These are phyloP conservation scores for Conistra vaccinii DNA, from an alignment of 2,888 invertebrate species.

Conservation along the genomic window DNA sequence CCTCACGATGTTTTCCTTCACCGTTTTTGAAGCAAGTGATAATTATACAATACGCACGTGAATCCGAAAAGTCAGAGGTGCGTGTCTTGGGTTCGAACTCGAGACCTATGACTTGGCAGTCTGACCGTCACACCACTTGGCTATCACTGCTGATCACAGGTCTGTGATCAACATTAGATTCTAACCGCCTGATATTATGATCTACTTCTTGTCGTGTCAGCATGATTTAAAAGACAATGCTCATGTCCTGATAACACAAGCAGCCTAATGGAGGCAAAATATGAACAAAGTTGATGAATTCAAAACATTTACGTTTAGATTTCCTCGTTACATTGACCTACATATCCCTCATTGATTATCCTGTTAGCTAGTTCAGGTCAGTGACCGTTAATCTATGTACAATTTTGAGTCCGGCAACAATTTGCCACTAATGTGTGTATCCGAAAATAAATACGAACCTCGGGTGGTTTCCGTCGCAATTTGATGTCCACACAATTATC, in stretches of 20 bases:
- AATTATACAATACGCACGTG: too few relatives aligned
- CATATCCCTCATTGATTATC: constrained; percentile 30
- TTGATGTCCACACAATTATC: constrained; percentile 26
- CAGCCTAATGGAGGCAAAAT: not conserved
- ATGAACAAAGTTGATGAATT: constrained; percentile 9
- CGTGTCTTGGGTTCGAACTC: too few relatives aligned
- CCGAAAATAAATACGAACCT: constrained; percentile 42
- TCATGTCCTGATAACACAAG: too few relatives aligned
- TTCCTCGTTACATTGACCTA: constrained; percentile 25
- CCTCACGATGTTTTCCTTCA: too few relatives aligned
- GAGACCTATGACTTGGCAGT: too few relatives aligned
- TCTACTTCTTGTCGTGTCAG: too few relatives aligned
- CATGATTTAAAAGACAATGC: not conserved
- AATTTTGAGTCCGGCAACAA: constrained; percentile 37
- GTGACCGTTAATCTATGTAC: constrained; percentile 51
- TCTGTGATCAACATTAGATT: not conserved
- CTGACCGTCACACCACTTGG: too few relatives aligned
- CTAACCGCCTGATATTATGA: not conserved
- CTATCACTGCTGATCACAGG: too few relatives aligned
- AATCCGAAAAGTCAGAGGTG: too few relatives aligned
- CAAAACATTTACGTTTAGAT: not conserved
- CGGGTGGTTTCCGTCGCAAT: constrained; percentile 28
- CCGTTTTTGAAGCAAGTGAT: too few relatives aligned
- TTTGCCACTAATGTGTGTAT: constrained; percentile 49
- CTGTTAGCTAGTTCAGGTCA: constrained; percentile 39